phyloP scores from a whole-genome alignment of 1,140 invertebrate species.

The Yoshiicerus persimilis region DNA sequence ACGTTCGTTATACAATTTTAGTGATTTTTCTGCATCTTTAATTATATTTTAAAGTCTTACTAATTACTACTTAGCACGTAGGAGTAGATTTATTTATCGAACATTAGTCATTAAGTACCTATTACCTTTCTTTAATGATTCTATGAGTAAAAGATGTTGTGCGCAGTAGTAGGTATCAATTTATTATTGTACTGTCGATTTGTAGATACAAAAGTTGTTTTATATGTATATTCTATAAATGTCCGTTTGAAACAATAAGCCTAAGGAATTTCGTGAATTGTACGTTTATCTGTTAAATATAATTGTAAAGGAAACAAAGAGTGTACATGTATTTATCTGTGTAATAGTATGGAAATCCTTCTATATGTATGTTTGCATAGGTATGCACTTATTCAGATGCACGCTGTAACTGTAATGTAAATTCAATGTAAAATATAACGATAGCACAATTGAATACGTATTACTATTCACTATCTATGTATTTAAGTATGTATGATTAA shows the following conservation, averaged over 20 bases:
- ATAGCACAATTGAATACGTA: neutral
- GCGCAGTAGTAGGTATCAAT: neutral
- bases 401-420: neutral
- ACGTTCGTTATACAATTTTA: neutral
- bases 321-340: neutral
- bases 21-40: neutral
- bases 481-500: too few relatives aligned
- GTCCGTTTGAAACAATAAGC: neutral
- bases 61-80: neutral
- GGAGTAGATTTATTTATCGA: neutral
- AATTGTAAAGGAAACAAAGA: neutral
- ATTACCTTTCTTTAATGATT: neutral
- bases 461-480: too few relatives aligned
- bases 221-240: neutral
- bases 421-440: neutral
- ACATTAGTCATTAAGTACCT: neutral
- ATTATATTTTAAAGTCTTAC: neutral
- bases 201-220: neutral
- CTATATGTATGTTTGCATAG: neutral
- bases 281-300: conserved; percentile 20
- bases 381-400: neutral
- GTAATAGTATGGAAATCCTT: neutral
- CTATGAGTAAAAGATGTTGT: neutral
- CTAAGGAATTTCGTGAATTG: neutral
- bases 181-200: neutral